A percentile compares a stretch with the other conserved stretches of the same genome.
Evolutionary conservation across 2,888 invertebrate genomes (phyloP).

Genomic region (Pecten maximus): DNA sequence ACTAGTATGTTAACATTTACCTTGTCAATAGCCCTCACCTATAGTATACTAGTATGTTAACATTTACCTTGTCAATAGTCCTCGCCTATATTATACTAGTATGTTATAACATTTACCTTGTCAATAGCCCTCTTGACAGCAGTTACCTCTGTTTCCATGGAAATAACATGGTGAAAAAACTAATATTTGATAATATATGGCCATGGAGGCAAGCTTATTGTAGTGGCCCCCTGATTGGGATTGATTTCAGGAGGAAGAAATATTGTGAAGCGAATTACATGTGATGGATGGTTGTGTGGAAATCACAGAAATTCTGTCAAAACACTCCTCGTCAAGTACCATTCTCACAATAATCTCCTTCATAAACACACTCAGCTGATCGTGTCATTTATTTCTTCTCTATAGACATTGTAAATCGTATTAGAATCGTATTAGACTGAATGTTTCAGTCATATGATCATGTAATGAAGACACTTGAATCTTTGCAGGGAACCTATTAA

Average conservation of each 20-base stretch:
- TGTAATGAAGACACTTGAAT: too few species aligned
- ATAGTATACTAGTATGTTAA: too few species aligned
- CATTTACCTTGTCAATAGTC: too few species aligned
- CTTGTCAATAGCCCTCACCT: too few species aligned
- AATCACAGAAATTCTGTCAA: slow-evolving; percentile 16
- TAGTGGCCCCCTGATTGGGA: not conserved
- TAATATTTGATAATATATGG: not conserved
- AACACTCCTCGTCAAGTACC: not conserved
- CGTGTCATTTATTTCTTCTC: not conserved
- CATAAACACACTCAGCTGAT: not conserved
- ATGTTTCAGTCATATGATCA: too few species aligned
- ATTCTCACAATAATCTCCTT: not conserved
- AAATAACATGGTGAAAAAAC: not conserved
- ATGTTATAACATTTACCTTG: not conserved
- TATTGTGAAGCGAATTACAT: not conserved
- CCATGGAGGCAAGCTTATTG: not conserved
- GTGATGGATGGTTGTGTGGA: not conserved
- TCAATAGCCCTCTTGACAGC: not conserved
- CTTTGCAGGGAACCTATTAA: too few species aligned
- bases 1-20: too few species aligned
- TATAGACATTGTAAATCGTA: too few species aligned
- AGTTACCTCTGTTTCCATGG: not conserved
- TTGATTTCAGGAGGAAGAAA: not conserved
- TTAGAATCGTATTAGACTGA: too few species aligned
- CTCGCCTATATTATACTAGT: too few species aligned